Evolutionary conservation across 2,797 vertebrate species (phyloP).

Genomic region (Oceanodroma leucorhoa): DNA sequence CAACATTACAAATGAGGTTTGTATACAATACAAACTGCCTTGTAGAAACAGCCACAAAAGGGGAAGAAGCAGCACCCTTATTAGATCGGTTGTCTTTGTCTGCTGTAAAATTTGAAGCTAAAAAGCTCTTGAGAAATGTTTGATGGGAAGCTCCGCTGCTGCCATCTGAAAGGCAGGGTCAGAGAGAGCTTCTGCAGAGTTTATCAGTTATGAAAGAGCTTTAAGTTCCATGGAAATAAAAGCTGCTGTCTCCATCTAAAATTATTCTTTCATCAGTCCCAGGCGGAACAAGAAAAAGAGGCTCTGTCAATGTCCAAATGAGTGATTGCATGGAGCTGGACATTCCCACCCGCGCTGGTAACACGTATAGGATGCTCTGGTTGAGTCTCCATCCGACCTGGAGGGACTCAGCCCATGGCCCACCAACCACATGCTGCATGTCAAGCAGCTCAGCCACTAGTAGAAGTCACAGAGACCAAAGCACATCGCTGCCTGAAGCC

Average conservation of each 20-base stretch:
- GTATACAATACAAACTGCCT: not conserved
- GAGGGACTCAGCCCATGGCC: not conserved
- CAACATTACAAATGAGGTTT: not conserved
- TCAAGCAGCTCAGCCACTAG: not conserved
- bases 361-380: not conserved
- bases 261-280: not conserved
- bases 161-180: conserved; percentile 14
- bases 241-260: not conserved
- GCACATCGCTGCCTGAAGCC: not conserved
- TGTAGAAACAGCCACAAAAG: not conserved
- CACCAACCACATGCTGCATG: not conserved
- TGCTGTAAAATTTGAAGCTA: conserved; percentile 7
- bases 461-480: not conserved
- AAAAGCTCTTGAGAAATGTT: conserved; percentile 27
- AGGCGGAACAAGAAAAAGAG: not conserved
- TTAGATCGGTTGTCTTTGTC: conserved; percentile 29
- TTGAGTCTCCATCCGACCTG: not conserved
- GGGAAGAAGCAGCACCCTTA: conserved; percentile 15
- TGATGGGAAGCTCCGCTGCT: not conserved
- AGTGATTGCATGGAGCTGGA: not conserved
- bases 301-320: not conserved
- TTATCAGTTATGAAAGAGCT: not conserved
- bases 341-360: not conserved
- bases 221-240: not conserved
- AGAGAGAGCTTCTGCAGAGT: not conserved